Evolutionary conservation across 2,113 vertebrate species (phyloP), one percentile per base, ranked within the genome.

Genomic region (Oncorhynchus tshawytscha): DNA sequence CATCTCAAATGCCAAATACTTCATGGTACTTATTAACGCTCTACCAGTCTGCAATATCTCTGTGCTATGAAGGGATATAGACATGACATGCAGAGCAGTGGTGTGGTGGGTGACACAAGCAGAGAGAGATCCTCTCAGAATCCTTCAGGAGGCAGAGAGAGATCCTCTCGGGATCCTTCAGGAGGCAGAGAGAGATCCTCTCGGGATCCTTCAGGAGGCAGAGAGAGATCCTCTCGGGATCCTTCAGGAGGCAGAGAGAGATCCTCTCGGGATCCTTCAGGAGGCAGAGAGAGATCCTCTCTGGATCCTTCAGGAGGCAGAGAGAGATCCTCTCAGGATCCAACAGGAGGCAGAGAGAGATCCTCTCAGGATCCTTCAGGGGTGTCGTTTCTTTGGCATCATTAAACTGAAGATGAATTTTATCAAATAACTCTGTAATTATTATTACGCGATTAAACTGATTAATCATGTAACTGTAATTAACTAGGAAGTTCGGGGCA

Each of bases 81-180:
- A 2, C 24, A 24, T 1, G 24, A 24, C 70, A 71, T 57, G 49
- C 70, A 57, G 3, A 20, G 34, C 77, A 72, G 85, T 65, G 48
- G 27, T 27, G 64, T 11, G 9, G 49, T 16, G 31, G 69, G 73
- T 84, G 78, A 83, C 79, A 74, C 64, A 65, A 49, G 24, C 64
- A 24, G 24, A 51, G 48, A 49, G 9, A 49, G 3, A 13, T 25
- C 51, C 67, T 69, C 54, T 39, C n/a, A 6, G 29, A 0, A 31
- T 31, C 29, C 29, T 31, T 4, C 27, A 27, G 27, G 27, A 27
- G 27, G 31, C 31, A 31, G 31, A 31, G 31, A 31, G 5, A 31
- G 31, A 29, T 29, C 27, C 3, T 29, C 27, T 29, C 27, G 4
- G 29, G 29, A 29, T 29, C 29, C 29, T 29, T 4, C 25, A 27